Conservation (phyloP, 1,140 invertebrate genomes). For the Zaprionus tsacasi region DNA sequence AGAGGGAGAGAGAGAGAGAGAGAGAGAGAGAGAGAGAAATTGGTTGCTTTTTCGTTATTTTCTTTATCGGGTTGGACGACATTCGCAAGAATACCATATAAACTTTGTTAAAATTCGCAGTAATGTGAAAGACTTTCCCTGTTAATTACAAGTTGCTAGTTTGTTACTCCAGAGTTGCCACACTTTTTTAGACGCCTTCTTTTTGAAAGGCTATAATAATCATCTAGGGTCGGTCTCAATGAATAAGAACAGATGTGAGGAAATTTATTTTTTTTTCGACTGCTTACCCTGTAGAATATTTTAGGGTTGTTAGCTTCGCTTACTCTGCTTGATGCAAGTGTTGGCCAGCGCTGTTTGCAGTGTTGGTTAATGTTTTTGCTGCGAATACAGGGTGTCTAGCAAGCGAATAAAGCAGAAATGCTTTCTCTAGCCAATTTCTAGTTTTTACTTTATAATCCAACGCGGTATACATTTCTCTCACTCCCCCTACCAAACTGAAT, state of each 20-base stretch:
- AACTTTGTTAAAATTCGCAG: background rate
- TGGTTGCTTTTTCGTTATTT: background rate
- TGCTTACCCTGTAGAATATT: too few species aligned
- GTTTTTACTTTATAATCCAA: slow-evolving; percentile 15
- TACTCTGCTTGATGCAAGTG: too few species aligned
- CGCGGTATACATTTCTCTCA: background rate
- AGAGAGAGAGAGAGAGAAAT: too few species aligned
- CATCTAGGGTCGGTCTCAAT: background rate
- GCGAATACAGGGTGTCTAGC: background rate
- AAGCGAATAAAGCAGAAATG: background rate
- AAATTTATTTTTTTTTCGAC: too few species aligned
- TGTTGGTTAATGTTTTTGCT: background rate
- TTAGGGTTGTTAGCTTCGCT: too few species aligned
- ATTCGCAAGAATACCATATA: too few species aligned
- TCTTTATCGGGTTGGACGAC: too few species aligned
- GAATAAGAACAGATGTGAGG: too few species aligned
- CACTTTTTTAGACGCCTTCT: background rate
- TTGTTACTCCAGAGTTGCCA: background rate
- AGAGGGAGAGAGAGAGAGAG: background rate
- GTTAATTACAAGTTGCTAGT: background rate
- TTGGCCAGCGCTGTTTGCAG: background rate
- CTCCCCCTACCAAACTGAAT: background rate
- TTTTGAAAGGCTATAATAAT: background rate
- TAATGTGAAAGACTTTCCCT: background rate
- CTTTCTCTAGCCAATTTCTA: background rate